These are phyloP conservation scores for Autographa gamma DNA, from an alignment of 2,888 invertebrate genomes.

Conservation along the genomic window DNA sequence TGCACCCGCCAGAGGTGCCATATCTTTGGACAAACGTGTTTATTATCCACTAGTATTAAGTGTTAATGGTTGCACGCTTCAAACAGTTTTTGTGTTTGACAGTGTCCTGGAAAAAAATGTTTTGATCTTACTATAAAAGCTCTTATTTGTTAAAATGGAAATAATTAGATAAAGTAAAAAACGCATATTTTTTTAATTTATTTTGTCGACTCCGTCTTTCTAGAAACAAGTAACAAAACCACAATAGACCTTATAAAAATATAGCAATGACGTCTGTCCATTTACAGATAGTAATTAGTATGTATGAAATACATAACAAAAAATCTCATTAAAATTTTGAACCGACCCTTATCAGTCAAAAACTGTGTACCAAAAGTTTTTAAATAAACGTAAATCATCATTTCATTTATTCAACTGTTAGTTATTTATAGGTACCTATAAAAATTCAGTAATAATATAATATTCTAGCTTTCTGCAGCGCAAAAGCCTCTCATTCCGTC, in stretches of 20 bases:
- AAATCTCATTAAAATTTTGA: background rate
- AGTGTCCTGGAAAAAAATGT: background rate
- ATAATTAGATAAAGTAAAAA: too few species aligned
- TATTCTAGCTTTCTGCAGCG: too few species aligned
- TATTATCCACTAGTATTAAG: conserved; percentile 25
- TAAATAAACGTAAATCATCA: background rate
- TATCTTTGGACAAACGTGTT: conserved; percentile 66
- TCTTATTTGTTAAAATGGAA: too few species aligned
- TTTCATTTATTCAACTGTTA: background rate
- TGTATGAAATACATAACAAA: background rate
- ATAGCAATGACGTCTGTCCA: background rate
- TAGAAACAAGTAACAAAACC: background rate
- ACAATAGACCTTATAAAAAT: background rate
- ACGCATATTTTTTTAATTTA: background rate
- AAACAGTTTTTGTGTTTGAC: background rate
- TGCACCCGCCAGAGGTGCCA: conserved; percentile 77
- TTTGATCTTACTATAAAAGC: too few species aligned
- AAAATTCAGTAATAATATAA: too few species aligned
- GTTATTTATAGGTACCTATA: too few species aligned
- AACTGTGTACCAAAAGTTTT: background rate
- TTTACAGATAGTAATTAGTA: background rate
- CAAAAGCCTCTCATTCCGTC: too few species aligned
- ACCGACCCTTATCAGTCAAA: conserved; percentile 1
- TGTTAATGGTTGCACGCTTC: background rate
- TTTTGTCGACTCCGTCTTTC: background rate